Base-by-base conservation (phyloP, 2,797 vertebrate species). In the Valencia hispanica region DNA sequence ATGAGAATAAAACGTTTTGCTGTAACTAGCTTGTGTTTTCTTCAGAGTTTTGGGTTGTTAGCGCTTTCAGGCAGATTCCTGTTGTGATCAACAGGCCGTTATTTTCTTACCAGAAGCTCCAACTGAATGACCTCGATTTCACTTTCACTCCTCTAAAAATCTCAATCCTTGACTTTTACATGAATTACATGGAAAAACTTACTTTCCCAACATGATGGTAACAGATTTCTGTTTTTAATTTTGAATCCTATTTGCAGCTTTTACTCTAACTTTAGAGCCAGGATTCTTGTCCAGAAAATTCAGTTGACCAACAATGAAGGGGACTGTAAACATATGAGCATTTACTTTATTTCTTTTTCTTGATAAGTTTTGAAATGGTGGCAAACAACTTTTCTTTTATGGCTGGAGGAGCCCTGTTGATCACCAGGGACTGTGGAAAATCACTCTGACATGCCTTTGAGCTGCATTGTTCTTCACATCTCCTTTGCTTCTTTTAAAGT, bases 381-480 rank as follows among this genome's bases (percentile, higher is more conserved):
- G 51, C 63, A 76, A 88, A 66, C 20, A 81, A 55, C 77, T 85
- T 73, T 53, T 65, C 77, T 74, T 39, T 30, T 25, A 47, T 68
- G 68, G 76, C 74, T 81, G 55, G 66, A 55, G 85, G 39, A 82
- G 72, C 79, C 73, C 77, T 79, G 75, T 57, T 77, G 83, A 75
- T 88, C 81, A 73, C 57, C 70, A 7, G 77, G 77, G 78, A 79
- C 68, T 51, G 74, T 81, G 81, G 77, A 73, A 75, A 91, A 84
- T 87, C 78, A 66, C 79, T 68, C 70, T 84, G 89, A 82, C 80
- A 71, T 77, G 81, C 79, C 84, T 86, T 65, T 1, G 4, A 86
- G 85, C 73, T 11, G 75, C 69, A 79, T 68, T 92, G 83, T 92
- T 88, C 75, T 82, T 82, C 79, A 78, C 82, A 68, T 86, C 84